Evolutionary conservation across 2,113 vertebrate genomes (phyloP), one percentile per base, ranked within the genome.

Genomic region (Neolamprologus ventralis): DNA sequence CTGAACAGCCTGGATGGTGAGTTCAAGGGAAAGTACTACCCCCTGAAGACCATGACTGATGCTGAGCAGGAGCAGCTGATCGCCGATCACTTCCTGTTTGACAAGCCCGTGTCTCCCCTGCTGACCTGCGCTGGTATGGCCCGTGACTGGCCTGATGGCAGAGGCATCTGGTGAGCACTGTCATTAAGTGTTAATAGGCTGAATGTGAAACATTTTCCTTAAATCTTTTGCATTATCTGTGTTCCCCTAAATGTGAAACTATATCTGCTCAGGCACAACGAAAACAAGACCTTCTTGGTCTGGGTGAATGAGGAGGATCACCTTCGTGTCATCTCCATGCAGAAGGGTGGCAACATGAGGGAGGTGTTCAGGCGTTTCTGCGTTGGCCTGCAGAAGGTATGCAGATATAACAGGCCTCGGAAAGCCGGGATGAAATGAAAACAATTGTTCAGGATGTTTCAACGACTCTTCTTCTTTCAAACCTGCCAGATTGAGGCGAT

Each of bases 301-400:
- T 99, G 98, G 98, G 97, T 99, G 90, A 99, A 99, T 1, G 98
- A 99, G 96, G 98, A 99, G 93, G 98, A 99, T 73, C 98, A 99
- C 49, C 97, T 98, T 83, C 97, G 98, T 5, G 98, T 99, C 95
- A 99, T 99, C 96, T 97, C 98, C 92, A 99, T 99, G 98, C 95
- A 99, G 97, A 92, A 97, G 85, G 98, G 97, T 0, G 98, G 98
- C 85, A 98, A 99, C 96, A 99, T 99, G 98, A 98, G 98, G 96
- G 97, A 98, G 85, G 98, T 99, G 55, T 99, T 99, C 97, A 97
- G 84, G 63, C 98, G 98, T 87, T 99, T 99, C 97, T 99, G 98
- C 14, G 96, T 97, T 11, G 98, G 98, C n/a, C 97, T 99, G 92
- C 87, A 97, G 93, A 98, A 95, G 97, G 98, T 98, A 91, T 8